Evolutionary conservation across 2,113 vertebrate genomes (phyloP).

Genomic region (Pteruthius melanotis): DNA sequence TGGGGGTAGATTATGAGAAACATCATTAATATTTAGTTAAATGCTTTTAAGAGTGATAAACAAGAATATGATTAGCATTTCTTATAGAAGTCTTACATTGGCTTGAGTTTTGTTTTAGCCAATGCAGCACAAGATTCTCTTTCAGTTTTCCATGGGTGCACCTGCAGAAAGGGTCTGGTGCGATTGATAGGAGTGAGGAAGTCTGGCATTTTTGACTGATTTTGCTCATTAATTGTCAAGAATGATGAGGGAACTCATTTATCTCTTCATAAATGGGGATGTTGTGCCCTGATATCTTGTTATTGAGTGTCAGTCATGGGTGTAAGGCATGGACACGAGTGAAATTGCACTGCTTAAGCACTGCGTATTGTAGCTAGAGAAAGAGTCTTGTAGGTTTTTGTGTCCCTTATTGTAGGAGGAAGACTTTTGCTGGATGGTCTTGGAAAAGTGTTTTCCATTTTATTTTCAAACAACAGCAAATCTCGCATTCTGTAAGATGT

Average conservation of each 20-base stretch:
- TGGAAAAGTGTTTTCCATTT: background rate
- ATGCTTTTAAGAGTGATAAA: background rate
- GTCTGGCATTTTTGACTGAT: background rate
- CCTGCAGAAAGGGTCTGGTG: background rate
- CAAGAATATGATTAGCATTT: background rate
- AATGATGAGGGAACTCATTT: background rate
- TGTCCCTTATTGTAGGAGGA: background rate
- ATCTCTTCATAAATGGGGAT: background rate
- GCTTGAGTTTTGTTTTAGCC: background rate
- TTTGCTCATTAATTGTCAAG: rapidly evolving
- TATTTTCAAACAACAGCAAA: background rate
- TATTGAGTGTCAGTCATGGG: background rate
- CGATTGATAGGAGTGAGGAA: background rate
- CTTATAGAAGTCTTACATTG: background rate
- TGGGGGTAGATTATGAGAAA: background rate
- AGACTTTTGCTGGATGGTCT: background rate
- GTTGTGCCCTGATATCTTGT: background rate
- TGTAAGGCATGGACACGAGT: background rate
- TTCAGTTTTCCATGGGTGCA: background rate
- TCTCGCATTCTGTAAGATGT: background rate
- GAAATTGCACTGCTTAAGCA: background rate
- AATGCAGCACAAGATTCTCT: background rate
- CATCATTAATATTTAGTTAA: background rate
- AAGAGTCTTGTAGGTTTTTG: background rate
- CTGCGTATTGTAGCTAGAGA: background rate